Conservation (phyloP, 2,888 invertebrate species). For the Heliconius ethilla region DNA sequence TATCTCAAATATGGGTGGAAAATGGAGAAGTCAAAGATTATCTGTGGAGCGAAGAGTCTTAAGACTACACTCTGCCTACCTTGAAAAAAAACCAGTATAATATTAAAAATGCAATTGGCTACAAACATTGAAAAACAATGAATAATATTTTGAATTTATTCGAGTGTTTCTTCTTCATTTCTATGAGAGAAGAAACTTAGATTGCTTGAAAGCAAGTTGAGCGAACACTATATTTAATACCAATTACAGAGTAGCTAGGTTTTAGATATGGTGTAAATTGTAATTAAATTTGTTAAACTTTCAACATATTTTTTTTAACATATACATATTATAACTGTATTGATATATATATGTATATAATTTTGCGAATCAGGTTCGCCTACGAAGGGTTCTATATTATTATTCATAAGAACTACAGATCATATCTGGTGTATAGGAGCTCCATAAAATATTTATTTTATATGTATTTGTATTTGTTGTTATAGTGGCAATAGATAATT, state of each 20-base stretch:
- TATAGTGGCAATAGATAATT: no score
- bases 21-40: background rate
- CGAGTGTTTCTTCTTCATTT: background rate
- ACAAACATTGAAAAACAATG: background rate
- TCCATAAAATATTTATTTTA: no score
- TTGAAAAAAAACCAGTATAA: background rate
- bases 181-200: conserved; percentile 16
- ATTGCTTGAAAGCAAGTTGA: conserved; percentile 21
- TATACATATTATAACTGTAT: no score
- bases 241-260: background rate
- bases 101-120: no score
- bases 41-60: background rate
- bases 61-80: background rate
- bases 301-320: no score
- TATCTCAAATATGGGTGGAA: background rate
- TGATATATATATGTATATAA: no score
- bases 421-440: no score
- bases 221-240: conserved; percentile 11
- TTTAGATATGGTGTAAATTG: conserved; percentile 9
- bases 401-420: no score
- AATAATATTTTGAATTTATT: conserved; percentile 17
- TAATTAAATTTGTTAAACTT: background rate
- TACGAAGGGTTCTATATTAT: no score
- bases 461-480: no score
- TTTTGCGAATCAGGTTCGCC: no score